Base-by-base conservation (phyloP, 1,140 invertebrate genomes). In the Drosophila leontia region DNA sequence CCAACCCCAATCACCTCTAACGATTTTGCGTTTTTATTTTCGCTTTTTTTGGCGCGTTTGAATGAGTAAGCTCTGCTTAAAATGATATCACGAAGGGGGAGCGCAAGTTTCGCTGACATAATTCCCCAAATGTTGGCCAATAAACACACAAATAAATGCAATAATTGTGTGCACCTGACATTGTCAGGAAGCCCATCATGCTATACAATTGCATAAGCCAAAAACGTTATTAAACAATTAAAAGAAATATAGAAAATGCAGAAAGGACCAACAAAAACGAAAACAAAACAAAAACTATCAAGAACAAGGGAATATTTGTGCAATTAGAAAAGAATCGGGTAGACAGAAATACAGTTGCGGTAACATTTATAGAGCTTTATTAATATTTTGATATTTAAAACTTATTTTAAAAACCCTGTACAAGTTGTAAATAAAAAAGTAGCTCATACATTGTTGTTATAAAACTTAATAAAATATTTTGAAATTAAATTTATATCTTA, bases 1-100 rank as follows among this genome's bases (percentile, higher is more conserved):
- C 44, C 44, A 72, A 72, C 69, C 67, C 69, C 51, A 76, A 70
- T 68, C 67, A 44, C 67, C 47, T 75, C 23, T 63, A 45, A 61
- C 35, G 39, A 51, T 79, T 68, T 78, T 50, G 48, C 64, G 53
- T 56, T 15, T 45, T 32, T 34, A 35, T 34, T 7, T 51, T 51
- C 29, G 8, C 15, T 17, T 17, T 71, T 75, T 83, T 87, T 88
- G 85, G 84, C 78, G 84, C 77, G 80, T 62, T 64, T 15, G 60
- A 78, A 64, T 88, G 84, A 90, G 74, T 88, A 80, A 88, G 84
- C 85, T 90, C 26, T 71, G 85, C 81, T 90, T 90, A 50, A 78
- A 80, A 81, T 88, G 84, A 88, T 88, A 88, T 88, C 84, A 88
- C 75, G 50, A 67, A 41, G 37, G 4, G 42, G 26, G 26, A 62